Percentiles rank a stretch among this genome's conserved stretches.
These are phyloP conservation scores for Adoxophyes honmai DNA, from an alignment of 1,140 invertebrate genomes.

Conservation along the genomic window DNA sequence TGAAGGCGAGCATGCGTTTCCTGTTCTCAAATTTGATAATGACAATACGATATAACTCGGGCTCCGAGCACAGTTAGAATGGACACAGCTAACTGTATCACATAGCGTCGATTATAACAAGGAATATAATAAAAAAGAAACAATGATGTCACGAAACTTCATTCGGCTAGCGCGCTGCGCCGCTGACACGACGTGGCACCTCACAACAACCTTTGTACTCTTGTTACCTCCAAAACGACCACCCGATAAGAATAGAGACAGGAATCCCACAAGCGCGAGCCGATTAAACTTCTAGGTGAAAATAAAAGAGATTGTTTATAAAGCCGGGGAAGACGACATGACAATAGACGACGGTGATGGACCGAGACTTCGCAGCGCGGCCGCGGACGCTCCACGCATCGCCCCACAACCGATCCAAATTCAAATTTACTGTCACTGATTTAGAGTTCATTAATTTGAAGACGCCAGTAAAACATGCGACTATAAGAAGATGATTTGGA, in stretches of 20 bases:
- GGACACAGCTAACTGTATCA: constrained; percentile 26
- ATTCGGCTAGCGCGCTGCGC: constrained; percentile 38
- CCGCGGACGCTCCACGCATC: constrained; percentile 24
- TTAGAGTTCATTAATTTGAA: constrained; percentile 72
- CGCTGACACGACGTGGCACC: constrained; percentile 59
- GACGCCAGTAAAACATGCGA: constrained; percentile 63
- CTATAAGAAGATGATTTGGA: constrained; percentile 70
- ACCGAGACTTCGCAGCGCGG: constrained; percentile 35
- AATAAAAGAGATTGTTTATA: constrained; percentile 75
- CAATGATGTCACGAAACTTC: constrained; percentile 50
- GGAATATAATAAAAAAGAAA: constrained; percentile 35
- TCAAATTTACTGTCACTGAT: constrained; percentile 57
- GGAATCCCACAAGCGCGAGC: constrained; percentile 64
- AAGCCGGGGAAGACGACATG: constrained; percentile 67
- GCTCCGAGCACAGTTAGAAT: too few relatives aligned
- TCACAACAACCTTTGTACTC: constrained; percentile 70
- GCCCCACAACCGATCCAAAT: constrained; percentile 42
- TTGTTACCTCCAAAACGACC: constrained; percentile 57
- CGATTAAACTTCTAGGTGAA: constrained; percentile 72
- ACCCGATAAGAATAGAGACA: constrained; percentile 70
- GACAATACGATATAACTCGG: too few relatives aligned
- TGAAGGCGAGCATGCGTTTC: too few relatives aligned
- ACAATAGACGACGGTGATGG: constrained; percentile 68
- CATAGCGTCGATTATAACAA: constrained; percentile 23
- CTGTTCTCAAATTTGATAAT: too few relatives aligned